These are phyloP conservation scores for Sinocyclocheilus anophthalmus DNA, from an alignment of 2,113 vertebrate genomes.

Conservation along the genomic window DNA sequence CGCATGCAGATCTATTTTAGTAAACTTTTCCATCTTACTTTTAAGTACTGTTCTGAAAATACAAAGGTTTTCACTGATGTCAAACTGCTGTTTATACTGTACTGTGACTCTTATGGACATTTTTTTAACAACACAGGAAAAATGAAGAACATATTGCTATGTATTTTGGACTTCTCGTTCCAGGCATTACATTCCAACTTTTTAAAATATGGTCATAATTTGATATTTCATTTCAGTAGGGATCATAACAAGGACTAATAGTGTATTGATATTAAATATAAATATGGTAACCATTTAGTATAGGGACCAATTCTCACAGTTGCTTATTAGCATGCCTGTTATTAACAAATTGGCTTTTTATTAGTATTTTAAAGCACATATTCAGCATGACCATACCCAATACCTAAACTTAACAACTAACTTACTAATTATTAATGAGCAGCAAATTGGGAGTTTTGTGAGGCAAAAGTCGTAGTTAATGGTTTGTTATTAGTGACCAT, in stretches of 20 bases:
- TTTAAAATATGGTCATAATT: background rate
- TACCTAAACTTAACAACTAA: no score
- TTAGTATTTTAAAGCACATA: no score
- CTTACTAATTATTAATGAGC: no score
- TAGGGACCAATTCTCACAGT: no score
- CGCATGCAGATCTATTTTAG: background rate
- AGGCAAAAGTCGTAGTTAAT: no score
- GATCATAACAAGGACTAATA: background rate
- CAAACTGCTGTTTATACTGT: background rate
- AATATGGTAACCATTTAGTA: no score
- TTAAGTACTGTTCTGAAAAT: constrained; percentile 3
- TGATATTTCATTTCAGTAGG: background rate
- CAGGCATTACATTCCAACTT: background rate
- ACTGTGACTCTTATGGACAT: background rate
- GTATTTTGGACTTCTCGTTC: background rate
- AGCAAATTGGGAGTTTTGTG: no score
- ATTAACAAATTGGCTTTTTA: no score
- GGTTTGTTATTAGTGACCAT: no score
- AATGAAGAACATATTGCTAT: background rate
- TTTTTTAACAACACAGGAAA: background rate
- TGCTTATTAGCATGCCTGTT: no score
- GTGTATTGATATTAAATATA: background rate
- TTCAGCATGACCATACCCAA: no score
- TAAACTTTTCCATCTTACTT: background rate
- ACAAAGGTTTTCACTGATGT: background rate